These are phyloP conservation scores for Metridium senile DNA, from an alignment of 92 coral and sea anemone species.

Conservation along the genomic window DNA sequence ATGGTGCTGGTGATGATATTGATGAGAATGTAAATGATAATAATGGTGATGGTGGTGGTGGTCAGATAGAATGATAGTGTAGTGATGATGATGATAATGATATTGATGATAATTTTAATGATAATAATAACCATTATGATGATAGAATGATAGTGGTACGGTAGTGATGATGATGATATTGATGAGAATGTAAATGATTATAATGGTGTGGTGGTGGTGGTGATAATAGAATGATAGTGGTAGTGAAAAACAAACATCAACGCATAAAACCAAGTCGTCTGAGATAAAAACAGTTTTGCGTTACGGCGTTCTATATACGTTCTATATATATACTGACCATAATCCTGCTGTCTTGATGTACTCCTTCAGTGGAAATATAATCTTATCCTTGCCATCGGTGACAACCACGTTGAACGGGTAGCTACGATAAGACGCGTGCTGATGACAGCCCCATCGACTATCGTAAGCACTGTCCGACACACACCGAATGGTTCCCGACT, in stretches of 20 bases:
- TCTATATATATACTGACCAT: slow-evolving; percentile 16
- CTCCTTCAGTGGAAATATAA: slow-evolving; percentile 12
- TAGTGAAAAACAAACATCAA: neutral
- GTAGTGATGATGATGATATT: no score
- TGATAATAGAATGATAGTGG: neutral
- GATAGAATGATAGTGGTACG: no score
- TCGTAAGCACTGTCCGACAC: slow-evolving; percentile 27
- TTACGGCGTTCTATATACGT: neutral
- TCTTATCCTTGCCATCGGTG: slow-evolving; percentile 24
- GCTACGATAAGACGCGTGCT: slow-evolving; percentile 15
- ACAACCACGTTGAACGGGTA: slow-evolving; percentile 44
- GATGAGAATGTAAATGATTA: neutral
- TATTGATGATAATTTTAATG: neutral
- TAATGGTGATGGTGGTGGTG: neutral
- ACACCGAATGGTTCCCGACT: slow-evolving; percentile 33
- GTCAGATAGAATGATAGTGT: no score
- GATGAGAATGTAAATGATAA: neutral
- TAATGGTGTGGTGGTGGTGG: no score
- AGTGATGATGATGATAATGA: neutral
- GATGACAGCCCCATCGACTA: slow-evolving; percentile 46
- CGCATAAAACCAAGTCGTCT: neutral
- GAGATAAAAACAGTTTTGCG: no score
- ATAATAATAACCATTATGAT: no score
- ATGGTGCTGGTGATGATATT: no score
- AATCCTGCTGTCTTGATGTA: slow-evolving; percentile 25